These are phyloP conservation scores for Mythimna albipuncta DNA, from an alignment of 2,888 invertebrate genomes.

Conservation along the genomic window DNA sequence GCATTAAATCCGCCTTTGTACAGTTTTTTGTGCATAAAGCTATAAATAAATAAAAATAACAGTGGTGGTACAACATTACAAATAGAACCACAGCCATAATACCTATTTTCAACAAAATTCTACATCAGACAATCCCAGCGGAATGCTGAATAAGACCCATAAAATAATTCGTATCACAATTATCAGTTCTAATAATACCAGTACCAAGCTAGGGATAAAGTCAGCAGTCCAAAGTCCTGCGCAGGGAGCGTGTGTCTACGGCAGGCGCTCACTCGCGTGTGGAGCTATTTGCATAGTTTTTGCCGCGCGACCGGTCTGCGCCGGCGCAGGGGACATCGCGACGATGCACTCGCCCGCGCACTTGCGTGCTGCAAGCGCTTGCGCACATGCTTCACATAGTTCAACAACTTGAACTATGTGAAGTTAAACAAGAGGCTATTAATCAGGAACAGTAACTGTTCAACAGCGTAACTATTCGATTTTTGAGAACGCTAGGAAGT, in stretches of 20 bases:
- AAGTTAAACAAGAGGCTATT: conserved; percentile 19
- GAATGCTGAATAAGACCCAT: conserved; percentile 13
- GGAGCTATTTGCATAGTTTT: conserved; percentile 54
- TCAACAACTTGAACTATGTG: conserved; percentile 30
- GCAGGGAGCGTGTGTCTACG: conserved; percentile 16
- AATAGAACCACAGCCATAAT: not conserved
- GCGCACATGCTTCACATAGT: too few species aligned
- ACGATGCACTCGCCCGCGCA: conserved; percentile 19
- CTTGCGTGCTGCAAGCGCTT: too few species aligned
- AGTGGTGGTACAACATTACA: not conserved
- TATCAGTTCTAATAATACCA: not conserved
- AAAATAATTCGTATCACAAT: conserved; percentile 9
- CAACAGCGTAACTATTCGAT: not conserved
- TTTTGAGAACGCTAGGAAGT: not conserved
- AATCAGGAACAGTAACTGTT: not conserved
- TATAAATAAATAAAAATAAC: too few species aligned
- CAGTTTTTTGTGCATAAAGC: too few species aligned
- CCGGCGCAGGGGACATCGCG: conserved; percentile 28
- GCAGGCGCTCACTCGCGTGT: conserved; percentile 14
- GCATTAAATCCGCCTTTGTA: too few species aligned
- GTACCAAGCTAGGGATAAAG: conserved; percentile 1
- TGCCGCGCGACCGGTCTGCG: conserved; percentile 60
- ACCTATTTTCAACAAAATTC: not conserved
- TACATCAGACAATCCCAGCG: not conserved
- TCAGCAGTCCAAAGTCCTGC: not conserved